These are phyloP conservation scores for Hydrolagus affinis DNA, from an alignment of 2,113 vertebrate genomes.

Conservation along the genomic window DNA sequence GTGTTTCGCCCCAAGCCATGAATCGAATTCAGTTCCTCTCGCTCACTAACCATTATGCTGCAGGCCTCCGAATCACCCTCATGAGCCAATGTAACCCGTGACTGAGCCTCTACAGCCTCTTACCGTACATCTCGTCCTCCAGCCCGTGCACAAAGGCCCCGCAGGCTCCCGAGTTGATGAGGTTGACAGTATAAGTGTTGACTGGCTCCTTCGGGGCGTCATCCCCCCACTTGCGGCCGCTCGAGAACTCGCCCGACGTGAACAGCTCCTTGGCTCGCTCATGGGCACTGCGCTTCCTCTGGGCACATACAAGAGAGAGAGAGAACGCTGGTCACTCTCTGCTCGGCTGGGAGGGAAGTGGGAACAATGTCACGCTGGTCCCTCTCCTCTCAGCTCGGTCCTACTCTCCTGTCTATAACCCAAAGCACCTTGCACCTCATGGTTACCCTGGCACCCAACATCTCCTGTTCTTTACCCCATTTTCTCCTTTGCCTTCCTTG, in stretches of 20 bases:
- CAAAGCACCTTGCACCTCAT: too few relatives aligned
- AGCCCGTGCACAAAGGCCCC: conserved; percentile 94
- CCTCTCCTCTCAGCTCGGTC: too few relatives aligned
- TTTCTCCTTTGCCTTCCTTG: too few relatives aligned
- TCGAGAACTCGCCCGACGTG: conserved; percentile 90
- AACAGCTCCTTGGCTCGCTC: conserved; percentile 93
- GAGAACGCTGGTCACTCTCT: not conserved
- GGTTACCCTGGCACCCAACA: too few relatives aligned
- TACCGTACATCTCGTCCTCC: conserved; percentile 97
- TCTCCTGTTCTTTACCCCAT: too few relatives aligned
- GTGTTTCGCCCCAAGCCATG: too few relatives aligned
- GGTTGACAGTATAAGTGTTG: conserved; percentile 81
- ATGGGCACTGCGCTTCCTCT: conserved; percentile 91
- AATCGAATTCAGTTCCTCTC: too few relatives aligned
- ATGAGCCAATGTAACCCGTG: too few relatives aligned
- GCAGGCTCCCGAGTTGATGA: conserved; percentile 91
- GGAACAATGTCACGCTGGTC: too few relatives aligned
- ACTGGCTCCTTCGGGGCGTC: conserved; percentile 89
- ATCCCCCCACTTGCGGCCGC: conserved; percentile 90
- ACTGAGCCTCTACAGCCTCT: conserved; percentile 33
- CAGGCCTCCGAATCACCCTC: too few relatives aligned
- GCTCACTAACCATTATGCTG: too few relatives aligned
- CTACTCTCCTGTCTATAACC: too few relatives aligned
- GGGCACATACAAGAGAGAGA: not conserved
- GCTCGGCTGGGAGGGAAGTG: not conserved